Evolutionary conservation across 2,888 invertebrate genomes (phyloP).

Genomic region (Erebia aethiops): DNA sequence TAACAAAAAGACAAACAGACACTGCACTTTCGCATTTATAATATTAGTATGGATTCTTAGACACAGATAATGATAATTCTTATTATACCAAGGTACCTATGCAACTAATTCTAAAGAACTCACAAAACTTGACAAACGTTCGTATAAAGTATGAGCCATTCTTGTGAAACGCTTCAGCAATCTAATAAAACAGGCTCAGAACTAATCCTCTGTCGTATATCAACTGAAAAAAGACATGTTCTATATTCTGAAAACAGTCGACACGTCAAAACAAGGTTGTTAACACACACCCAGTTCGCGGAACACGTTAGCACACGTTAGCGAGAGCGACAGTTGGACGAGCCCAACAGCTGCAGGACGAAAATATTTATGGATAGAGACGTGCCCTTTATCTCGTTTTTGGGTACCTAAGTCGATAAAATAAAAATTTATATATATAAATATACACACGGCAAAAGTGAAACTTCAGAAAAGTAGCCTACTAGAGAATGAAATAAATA

Average conservation of each 20-base stretch:
- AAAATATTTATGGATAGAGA: constrained; percentile 64
- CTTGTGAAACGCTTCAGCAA: constrained; percentile 17
- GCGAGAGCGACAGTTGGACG: constrained; percentile 57
- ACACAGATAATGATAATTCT: no score
- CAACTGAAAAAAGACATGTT: constrained; percentile 43
- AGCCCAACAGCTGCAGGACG: constrained; percentile 69
- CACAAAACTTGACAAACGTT: neutral
- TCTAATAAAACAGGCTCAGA: constrained; percentile 24
- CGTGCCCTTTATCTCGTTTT: constrained; percentile 26
- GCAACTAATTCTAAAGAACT: no score
- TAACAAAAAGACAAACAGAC: no score
- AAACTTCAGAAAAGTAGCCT: no score
- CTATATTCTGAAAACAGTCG: constrained; percentile 64
- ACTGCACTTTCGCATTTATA: no score
- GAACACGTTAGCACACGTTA: constrained; percentile 50
- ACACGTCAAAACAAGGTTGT: constrained; percentile 79
- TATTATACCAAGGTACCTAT: no score
- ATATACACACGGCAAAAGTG: no score
- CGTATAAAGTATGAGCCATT: neutral
- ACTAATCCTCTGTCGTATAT: constrained; percentile 39
- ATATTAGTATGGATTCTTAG: no score
- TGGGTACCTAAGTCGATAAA: neutral
- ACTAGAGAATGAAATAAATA: no score
- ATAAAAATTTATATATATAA: neutral
- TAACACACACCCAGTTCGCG: constrained; percentile 63